A percentile compares a stretch with the other conserved stretches of the same genome.
phyloP scores from a whole-genome alignment of 2,113 vertebrate species.

The Seriola rivoliana region DNA sequence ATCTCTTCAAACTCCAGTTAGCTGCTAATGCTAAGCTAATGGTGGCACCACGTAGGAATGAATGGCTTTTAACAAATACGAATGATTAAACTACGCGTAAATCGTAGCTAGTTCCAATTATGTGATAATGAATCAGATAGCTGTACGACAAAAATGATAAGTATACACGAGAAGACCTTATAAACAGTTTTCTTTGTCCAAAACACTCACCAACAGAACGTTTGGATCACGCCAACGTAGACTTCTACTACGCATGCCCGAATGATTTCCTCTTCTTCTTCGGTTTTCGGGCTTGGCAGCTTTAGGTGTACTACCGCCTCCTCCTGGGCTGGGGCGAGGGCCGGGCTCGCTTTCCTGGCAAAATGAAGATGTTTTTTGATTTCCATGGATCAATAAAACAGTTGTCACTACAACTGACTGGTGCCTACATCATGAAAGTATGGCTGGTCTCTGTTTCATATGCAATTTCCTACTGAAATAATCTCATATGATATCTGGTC shows the following conservation, averaged over 20 bases:
- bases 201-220: conserved; percentile 68
- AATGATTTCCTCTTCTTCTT: background rate
- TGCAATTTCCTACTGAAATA: no score
- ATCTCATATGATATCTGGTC: no score
- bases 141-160: accelerated
- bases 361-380: background rate
- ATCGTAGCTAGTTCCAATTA: accelerated
- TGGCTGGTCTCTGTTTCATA: no score
- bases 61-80: background rate
- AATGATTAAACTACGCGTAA: background rate
- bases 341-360: background rate
- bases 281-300: background rate
- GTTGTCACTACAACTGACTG: no score
- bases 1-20: background rate
- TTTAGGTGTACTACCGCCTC: conserved; percentile 9
- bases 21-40: conserved; percentile 57
- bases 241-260: conserved; percentile 51
- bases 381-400: background rate
- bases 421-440: no score
- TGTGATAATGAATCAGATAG: accelerated
- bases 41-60: background rate
- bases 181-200: background rate
- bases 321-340: conserved; percentile 13
- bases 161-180: accelerated
- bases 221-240: conserved; percentile 46